phyloP scores from a whole-genome alignment of 2,113 vertebrate genomes.

The Gopherus evgoodei region DNA sequence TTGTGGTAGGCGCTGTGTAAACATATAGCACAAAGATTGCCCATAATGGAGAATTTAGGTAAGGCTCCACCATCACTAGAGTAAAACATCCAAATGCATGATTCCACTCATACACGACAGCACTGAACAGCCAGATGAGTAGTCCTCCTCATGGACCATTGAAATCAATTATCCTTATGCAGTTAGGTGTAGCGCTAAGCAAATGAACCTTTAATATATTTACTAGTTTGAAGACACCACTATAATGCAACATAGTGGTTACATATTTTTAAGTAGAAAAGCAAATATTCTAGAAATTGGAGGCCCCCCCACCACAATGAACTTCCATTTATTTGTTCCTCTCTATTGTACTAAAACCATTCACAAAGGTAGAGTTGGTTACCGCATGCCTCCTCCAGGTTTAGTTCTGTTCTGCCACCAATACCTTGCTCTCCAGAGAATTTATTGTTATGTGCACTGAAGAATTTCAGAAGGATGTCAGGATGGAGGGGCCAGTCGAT shows the following conservation, averaged over 20 bases:
- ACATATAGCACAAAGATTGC: not conserved
- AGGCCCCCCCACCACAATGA: not conserved
- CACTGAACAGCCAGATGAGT: not conserved
- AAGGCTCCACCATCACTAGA: not conserved
- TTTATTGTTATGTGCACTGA: not conserved
- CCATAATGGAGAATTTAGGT: not conserved
- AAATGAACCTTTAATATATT: constrained; percentile 9
- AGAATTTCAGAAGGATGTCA: not conserved
- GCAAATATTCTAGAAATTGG: not conserved
- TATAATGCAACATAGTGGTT: not conserved
- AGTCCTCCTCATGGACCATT: not conserved
- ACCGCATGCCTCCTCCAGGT: not conserved
- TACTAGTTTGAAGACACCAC: not conserved
- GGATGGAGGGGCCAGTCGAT: not conserved
- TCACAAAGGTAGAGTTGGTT: not conserved
- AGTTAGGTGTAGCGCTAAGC: not conserved
- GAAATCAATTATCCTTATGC: not conserved
- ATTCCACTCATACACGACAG: not conserved
- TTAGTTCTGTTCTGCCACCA: not conserved
- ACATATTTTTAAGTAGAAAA: not conserved
- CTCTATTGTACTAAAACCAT: not conserved
- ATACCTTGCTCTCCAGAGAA: not conserved
- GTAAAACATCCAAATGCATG: not conserved
- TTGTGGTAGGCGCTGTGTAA: not conserved
- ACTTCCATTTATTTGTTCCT: not conserved